Evolutionary conservation across 2,888 invertebrate genomes (phyloP).

Genomic region (Furcula furcula): DNA sequence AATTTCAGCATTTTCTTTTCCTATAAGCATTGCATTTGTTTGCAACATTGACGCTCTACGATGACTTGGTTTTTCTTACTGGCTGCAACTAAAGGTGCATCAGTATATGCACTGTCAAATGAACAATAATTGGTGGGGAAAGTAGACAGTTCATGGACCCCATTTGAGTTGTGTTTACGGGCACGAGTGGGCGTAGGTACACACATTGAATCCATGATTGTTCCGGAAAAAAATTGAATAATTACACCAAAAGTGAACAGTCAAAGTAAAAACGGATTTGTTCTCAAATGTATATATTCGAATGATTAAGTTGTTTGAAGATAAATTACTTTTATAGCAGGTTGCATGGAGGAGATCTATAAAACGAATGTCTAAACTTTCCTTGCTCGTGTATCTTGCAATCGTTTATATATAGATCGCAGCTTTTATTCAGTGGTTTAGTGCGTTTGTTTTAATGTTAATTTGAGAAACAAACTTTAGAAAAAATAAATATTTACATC

Average conservation of each 20-base stretch:
- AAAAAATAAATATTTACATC: no score
- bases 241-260: conserved; percentile 36
- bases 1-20: no score
- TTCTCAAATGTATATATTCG: conserved; percentile 42
- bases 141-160: conserved; percentile 63
- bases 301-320: conserved; percentile 38
- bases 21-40: no score
- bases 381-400: conserved; percentile 4
- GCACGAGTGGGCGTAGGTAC: conserved; percentile 27
- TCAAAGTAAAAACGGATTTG: conserved; percentile 34
- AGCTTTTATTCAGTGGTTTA: no score
- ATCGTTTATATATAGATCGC: conserved; percentile 7
- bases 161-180: conserved; percentile 32
- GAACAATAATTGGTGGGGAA: conserved; percentile 45
- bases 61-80: not conserved
- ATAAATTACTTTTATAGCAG: conserved; percentile 28
- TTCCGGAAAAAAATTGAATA: conserved; percentile 26
- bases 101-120: conserved; percentile 23
- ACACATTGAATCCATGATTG: conserved; percentile 24
- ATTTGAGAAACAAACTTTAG: no score
- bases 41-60: not conserved
- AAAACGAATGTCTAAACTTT: conserved; percentile 23
- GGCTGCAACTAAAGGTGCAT: conserved; percentile 24
- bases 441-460: no score
- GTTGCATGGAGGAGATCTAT: conserved; percentile 25